Percentiles rank a stretch among this genome's conserved stretches.
phyloP scores from a whole-genome alignment of 2,797 vertebrate genomes.

The Trachops cirrhosus region DNA sequence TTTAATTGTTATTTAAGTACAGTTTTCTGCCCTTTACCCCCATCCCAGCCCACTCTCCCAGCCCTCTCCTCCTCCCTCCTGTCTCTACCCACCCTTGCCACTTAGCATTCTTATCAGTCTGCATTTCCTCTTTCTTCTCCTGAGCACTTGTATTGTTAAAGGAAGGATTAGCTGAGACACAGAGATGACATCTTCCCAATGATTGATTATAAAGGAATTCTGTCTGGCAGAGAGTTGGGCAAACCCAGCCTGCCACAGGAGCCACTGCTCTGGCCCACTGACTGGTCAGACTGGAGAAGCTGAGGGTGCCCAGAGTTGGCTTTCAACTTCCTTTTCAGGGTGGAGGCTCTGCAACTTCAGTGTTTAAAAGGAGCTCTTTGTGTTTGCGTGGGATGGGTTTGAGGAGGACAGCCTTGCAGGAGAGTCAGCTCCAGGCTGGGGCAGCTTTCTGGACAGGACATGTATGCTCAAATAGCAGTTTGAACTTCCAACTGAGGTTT shows the following conservation, averaged over 20 bases:
- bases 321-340: conserved; percentile 37
- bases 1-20: too few relatives aligned
- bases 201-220: neutral
- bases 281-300: neutral
- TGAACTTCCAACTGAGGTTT: conserved; percentile 65
- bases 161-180: conserved; percentile 5
- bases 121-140: neutral
- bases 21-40: too few relatives aligned
- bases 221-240: neutral
- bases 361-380: conserved; percentile 35
- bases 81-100: too few relatives aligned
- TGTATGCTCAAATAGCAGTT: conserved; percentile 38
- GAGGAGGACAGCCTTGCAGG: conserved; percentile 27
- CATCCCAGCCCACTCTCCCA: too few relatives aligned
- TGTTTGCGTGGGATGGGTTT: conserved; percentile 38
- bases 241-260: neutral
- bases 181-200: neutral
- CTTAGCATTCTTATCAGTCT: neutral
- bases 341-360: neutral
- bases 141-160: conserved; percentile 31
- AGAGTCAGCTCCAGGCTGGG: conserved; percentile 19
- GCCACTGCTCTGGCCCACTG: neutral
- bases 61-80: too few relatives aligned
- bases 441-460: conserved; percentile 43
- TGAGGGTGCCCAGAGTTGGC: neutral